Conservation (phyloP, 2,888 invertebrate species). For the Agapostemon virescens region DNA sequence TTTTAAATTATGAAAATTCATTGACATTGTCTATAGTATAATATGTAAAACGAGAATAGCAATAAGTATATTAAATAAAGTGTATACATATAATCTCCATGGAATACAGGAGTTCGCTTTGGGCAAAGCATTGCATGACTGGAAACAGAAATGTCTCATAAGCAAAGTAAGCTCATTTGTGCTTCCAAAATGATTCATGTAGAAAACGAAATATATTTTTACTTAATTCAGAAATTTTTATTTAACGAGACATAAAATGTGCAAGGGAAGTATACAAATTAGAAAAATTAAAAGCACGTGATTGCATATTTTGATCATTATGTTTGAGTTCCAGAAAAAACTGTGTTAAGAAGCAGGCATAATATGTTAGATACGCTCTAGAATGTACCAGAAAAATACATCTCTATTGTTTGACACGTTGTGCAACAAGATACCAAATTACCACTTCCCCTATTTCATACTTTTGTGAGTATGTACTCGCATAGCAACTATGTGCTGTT, state of each 20-base stretch:
- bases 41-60: too few relatives aligned
- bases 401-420: background rate
- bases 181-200: too few relatives aligned
- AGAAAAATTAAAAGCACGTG: background rate
- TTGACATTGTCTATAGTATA: too few relatives aligned
- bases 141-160: too few relatives aligned
- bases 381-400: background rate
- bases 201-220: background rate
- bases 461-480: background rate
- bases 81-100: too few relatives aligned
- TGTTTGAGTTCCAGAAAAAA: background rate
- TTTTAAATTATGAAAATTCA: too few relatives aligned
- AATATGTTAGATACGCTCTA: background rate
- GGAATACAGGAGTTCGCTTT: too few relatives aligned
- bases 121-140: too few relatives aligned
- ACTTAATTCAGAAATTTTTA: background rate
- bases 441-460: constrained; percentile 6
- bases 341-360: background rate
- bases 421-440: background rate
- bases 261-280: background rate
- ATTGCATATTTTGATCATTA: background rate
- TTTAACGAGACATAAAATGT: background rate
- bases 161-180: too few relatives aligned
- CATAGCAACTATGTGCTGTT: background rate
- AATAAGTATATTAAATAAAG: too few relatives aligned